Evolutionary conservation across 2,797 vertebrate species (phyloP).

Genomic region (Fistularia tabacaria): DNA sequence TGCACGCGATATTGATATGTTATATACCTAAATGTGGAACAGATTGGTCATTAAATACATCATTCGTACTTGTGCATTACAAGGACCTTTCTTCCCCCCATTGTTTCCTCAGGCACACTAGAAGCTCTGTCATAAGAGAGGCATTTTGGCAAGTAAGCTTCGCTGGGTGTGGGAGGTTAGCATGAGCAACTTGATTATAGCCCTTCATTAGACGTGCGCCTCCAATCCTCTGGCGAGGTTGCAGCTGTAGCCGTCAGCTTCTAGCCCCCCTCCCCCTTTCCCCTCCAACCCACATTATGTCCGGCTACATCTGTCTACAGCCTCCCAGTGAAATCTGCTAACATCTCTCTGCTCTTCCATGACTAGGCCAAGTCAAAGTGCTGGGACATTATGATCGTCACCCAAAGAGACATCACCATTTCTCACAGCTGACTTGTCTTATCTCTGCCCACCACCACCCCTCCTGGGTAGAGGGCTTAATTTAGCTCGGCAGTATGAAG

Average conservation of each 20-base stretch:
- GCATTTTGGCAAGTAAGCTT: constrained; percentile 55
- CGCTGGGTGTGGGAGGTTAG: constrained; percentile 63
- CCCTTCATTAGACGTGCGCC: constrained; percentile 56
- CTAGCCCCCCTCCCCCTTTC: constrained; percentile 4
- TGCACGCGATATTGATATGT: constrained; percentile 8
- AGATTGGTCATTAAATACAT: constrained; percentile 34
- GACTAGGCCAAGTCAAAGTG: constrained; percentile 46
- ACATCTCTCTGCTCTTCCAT: constrained; percentile 35
- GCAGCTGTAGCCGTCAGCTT: constrained; percentile 65
- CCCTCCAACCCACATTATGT: constrained; percentile 50
- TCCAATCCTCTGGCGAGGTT: constrained; percentile 54
- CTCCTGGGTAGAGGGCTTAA: constrained; percentile 48
- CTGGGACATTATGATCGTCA: constrained; percentile 40
- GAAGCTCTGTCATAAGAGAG: constrained; percentile 50
- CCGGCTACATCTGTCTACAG: constrained; percentile 60
- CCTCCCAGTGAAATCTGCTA: constrained; percentile 38
- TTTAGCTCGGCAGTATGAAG: constrained; percentile 54
- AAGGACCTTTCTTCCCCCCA: constrained; percentile 13
- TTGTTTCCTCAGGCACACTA: constrained; percentile 25
- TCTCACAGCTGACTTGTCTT: constrained; percentile 53
- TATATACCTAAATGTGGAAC: constrained; percentile 30
- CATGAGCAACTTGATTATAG: constrained; percentile 66
- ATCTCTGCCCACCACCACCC: constrained; percentile 50
- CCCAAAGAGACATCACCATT: constrained; percentile 40
- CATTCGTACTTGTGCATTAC: constrained; percentile 22